These are phyloP conservation scores for Scrobipalpa atriplicella DNA, from an alignment of 2,888 invertebrate genomes.

Conservation along the genomic window DNA sequence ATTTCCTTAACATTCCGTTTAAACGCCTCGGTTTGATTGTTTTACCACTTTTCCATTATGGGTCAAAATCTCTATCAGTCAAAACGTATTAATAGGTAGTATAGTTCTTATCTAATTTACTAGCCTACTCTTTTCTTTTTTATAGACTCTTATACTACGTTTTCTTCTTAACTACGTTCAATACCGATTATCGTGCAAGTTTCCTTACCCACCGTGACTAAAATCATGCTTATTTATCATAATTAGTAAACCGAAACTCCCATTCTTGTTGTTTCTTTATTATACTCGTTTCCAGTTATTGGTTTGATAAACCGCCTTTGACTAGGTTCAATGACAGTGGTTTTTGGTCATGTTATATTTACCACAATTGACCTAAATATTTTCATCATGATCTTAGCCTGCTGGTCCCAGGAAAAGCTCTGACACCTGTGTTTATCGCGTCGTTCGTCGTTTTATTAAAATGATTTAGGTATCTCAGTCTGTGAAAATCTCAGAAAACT, in stretches of 20 bases:
- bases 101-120: too few relatives aligned
- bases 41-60: background rate
- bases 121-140: too few relatives aligned
- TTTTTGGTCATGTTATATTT: background rate
- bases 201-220: conserved; percentile 6
- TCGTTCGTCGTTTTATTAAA: too few relatives aligned
- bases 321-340: background rate
- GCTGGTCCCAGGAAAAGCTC: too few relatives aligned
- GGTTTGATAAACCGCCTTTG: conserved; percentile 4
- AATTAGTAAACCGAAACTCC: conserved; percentile 9
- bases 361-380: background rate
- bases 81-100: too few relatives aligned
- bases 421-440: too few relatives aligned
- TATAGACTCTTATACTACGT: too few relatives aligned
- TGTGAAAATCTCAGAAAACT: too few relatives aligned
- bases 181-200: background rate
- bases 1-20: background rate
- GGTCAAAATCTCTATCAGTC: too few relatives aligned
- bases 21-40: background rate
- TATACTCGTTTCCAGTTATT: background rate
- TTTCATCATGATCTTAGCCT: background rate
- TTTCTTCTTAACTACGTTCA: background rate
- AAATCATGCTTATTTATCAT: conserved; percentile 6
- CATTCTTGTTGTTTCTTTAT: background rate
- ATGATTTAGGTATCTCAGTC: too few relatives aligned